Evolutionary conservation across 2,113 vertebrate species (phyloP).

Genomic region (Proterorhinus semilunaris): DNA sequence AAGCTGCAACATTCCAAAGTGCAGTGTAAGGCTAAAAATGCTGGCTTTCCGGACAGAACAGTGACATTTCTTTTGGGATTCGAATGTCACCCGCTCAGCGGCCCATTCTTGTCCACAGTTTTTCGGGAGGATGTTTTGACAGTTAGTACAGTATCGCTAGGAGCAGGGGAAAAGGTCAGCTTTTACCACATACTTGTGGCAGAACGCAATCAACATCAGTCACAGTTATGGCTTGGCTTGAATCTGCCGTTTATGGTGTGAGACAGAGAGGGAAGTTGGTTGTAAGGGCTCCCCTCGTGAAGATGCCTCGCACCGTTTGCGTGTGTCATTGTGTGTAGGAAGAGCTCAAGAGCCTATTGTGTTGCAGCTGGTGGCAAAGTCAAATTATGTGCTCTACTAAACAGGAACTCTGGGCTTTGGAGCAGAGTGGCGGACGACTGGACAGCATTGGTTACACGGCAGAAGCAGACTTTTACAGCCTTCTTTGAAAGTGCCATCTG

Average conservation of each 20-base stretch:
- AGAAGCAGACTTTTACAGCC: constrained; percentile 42
- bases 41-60: constrained; percentile 38
- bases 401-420: constrained; percentile 70
- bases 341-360: constrained; percentile 58
- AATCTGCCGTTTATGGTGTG: constrained; percentile 17
- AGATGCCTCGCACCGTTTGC: constrained; percentile 14
- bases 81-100: constrained; percentile 53
- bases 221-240: constrained; percentile 19
- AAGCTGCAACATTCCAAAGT: constrained; percentile 41
- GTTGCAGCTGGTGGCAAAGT: constrained; percentile 76
- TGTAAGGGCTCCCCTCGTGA: constrained; percentile 12
- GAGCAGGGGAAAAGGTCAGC: constrained; percentile 19
- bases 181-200: constrained; percentile 18
- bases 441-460: constrained; percentile 50
- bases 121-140: constrained; percentile 51
- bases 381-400: constrained; percentile 82
- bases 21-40: constrained; percentile 44
- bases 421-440: constrained; percentile 68
- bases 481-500: constrained; percentile 52
- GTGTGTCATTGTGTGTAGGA: constrained; percentile 23
- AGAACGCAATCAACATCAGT: constrained; percentile 33
- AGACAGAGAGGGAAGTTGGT: constrained; percentile 19
- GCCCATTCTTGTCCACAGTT: constrained; percentile 31
- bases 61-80: constrained; percentile 57
- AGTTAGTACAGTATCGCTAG: constrained; percentile 39